Conservation (phyloP, 1,140 invertebrate genomes). For the Macrosteles quadrilineatus region DNA sequence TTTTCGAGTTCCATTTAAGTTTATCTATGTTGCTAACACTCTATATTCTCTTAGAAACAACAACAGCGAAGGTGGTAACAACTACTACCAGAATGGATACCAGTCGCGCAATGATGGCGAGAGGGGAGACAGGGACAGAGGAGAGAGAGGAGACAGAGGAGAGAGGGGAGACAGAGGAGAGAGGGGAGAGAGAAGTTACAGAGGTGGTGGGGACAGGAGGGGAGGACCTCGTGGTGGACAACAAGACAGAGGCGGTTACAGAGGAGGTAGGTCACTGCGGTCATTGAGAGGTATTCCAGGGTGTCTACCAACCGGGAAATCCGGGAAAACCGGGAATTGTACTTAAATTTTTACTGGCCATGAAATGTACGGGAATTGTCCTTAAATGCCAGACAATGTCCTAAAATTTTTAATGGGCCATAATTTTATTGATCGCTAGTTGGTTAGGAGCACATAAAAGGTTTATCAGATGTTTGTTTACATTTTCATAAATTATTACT, state of each 20-base stretch:
- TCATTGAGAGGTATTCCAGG: neutral
- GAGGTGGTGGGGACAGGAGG: neutral
- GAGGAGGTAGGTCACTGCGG: conserved; percentile 8
- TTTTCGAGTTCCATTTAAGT: no score
- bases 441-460: no score
- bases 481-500: no score
- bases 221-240: neutral
- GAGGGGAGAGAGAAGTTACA: neutral
- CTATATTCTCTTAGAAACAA: neutral
- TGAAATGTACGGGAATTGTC: no score
- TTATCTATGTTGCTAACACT: no score
- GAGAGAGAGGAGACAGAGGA: neutral
- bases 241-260: neutral
- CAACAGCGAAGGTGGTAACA: neutral
- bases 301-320: neutral
- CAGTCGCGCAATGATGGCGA: neutral
- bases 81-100: conserved; percentile 19
- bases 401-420: no score
- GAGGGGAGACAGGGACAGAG: neutral
- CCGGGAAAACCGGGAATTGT: neutral
- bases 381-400: no score
- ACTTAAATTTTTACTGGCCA: no score
- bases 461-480: no score
- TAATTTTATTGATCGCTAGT: no score
- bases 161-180: neutral